Percentiles rank a stretch among this genome's conserved stretches.
phyloP scores from a whole-genome alignment of 2,113 vertebrate genomes.

The Cervus canadensis region DNA sequence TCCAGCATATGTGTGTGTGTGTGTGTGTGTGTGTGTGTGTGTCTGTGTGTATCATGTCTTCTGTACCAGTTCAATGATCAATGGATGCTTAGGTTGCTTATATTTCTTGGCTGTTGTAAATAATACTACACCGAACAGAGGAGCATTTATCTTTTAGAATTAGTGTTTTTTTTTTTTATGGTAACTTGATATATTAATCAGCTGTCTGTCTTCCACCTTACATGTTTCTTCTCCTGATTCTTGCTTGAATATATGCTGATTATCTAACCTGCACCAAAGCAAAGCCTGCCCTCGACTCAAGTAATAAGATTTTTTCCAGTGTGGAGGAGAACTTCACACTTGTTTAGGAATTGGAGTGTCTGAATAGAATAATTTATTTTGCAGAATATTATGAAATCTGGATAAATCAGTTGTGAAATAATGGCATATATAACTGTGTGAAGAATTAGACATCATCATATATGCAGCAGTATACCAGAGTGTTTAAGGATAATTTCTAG shows the following conservation, averaged over 20 bases:
- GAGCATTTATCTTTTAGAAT: background rate
- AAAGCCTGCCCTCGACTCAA: background rate
- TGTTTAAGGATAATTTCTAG: conserved; percentile 31
- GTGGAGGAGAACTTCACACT: background rate
- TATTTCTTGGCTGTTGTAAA: background rate
- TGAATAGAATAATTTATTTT: conserved; percentile 11
- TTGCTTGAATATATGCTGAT: background rate
- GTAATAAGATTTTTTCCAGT: background rate
- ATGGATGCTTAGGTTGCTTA: background rate
- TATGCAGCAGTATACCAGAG: background rate
- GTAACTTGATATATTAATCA: background rate
- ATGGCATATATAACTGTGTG: background rate
- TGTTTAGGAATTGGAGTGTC: background rate
- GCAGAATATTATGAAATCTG: background rate
- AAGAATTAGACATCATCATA: background rate
- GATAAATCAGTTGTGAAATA: background rate
- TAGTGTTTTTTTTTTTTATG: background rate
- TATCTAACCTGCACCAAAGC: background rate
- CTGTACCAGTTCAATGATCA: background rate
- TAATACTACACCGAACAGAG: background rate
- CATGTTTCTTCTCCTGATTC: background rate
- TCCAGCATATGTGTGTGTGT: background rate
- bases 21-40: too few species aligned
- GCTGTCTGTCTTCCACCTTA: background rate
- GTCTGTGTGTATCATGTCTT: background rate